phyloP scores from a whole-genome alignment of 2,888 invertebrate genomes.

The Coremacera marginata region DNA sequence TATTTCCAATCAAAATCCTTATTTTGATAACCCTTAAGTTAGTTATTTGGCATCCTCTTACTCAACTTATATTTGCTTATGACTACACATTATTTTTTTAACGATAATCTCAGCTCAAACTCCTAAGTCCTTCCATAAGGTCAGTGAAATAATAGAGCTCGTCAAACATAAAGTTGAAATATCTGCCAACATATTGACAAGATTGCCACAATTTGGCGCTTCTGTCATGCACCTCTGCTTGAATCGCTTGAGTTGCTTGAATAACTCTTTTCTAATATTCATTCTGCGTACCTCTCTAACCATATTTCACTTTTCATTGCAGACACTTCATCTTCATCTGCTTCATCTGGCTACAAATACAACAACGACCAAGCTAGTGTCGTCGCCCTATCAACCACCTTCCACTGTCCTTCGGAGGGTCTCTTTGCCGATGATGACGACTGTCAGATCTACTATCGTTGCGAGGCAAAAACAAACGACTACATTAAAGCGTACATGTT shows the following conservation, averaged over 20 bases:
- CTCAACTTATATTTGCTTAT: too few relatives aligned
- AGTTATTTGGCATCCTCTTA: too few relatives aligned
- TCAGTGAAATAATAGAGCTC: too few relatives aligned
- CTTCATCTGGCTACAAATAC: constrained; percentile 49
- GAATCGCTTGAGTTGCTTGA: neutral
- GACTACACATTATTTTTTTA: too few relatives aligned
- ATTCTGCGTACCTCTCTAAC: neutral
- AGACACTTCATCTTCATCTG: constrained; percentile 53
- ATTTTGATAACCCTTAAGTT: too few relatives aligned
- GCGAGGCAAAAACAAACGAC: constrained; percentile 74
- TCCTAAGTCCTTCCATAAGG: too few relatives aligned
- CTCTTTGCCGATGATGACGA: constrained; percentile 79
- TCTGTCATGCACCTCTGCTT: neutral
- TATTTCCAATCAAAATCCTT: too few relatives aligned
- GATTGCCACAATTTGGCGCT: too few relatives aligned
- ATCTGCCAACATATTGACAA: too few relatives aligned
- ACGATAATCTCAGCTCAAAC: too few relatives aligned
- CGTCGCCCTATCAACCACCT: constrained; percentile 54
- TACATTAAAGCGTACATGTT: constrained; percentile 74
- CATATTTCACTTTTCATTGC: constrained; percentile 49
- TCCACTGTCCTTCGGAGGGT: constrained; percentile 77
- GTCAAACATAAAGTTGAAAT: too few relatives aligned
- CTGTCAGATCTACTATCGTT: constrained; percentile 82
- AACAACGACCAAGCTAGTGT: constrained; percentile 39
- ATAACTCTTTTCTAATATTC: neutral